Percentiles rank a stretch among this genome's conserved stretches.
Evolutionary conservation across 2,888 invertebrate genomes (phyloP).

Genomic region (Hybos culiciformis): DNA sequence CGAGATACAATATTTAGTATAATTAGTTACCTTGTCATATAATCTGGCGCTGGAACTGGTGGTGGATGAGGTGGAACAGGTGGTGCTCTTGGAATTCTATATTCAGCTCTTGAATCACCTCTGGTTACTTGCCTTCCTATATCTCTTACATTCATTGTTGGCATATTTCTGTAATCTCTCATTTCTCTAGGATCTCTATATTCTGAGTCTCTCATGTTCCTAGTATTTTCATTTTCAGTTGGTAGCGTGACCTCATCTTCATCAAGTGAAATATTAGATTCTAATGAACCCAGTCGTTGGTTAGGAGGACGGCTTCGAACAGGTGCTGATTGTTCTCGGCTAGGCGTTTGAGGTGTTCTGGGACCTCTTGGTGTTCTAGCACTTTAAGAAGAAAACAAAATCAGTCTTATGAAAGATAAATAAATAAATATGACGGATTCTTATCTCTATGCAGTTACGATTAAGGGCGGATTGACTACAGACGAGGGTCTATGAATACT

Average conservation of each 20-base stretch:
- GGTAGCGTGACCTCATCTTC: no score
- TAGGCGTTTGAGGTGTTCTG: neutral
- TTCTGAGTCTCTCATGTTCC: neutral
- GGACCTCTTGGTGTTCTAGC: neutral
- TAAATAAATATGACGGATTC: no score
- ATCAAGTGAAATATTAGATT: no score
- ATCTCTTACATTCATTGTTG: neutral
- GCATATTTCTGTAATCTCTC: neutral
- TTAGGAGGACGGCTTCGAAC: neutral
- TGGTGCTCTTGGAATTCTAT: slow-evolving; percentile 12
- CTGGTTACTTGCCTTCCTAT: neutral
- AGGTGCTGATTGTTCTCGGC: neutral
- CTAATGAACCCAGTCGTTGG: no score
- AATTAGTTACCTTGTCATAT: slow-evolving; percentile 32
- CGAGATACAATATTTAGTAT: no score
- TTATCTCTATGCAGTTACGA: no score
- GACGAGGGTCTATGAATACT: no score
- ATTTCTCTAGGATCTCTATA: neutral
- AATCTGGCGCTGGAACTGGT: slow-evolving; percentile 26
- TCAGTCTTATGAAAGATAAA: no score
- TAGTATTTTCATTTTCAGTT: no score
- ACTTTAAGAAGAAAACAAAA: no score
- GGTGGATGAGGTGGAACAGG: slow-evolving; percentile 29
- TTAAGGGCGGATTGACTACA: no score
- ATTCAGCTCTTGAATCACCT: slow-evolving; percentile 9